Evolutionary conservation across 2,797 vertebrate genomes (phyloP), one percentile per base, ranked within the genome.

Genomic region (Pseudotriccus pelzelni): DNA sequence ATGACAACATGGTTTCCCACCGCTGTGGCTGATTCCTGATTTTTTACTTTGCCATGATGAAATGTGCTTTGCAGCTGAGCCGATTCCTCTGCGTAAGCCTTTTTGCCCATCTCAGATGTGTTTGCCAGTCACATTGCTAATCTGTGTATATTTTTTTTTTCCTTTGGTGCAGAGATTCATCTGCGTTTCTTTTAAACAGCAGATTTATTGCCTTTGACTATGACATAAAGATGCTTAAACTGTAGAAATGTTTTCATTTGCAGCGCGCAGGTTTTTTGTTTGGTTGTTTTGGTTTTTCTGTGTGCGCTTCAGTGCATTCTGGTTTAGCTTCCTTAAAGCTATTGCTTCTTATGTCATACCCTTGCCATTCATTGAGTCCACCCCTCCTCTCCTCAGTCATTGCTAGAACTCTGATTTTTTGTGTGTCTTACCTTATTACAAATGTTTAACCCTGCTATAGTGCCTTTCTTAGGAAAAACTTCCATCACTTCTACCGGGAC

Each of bases 51-150:
- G 97, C 97, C 92, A 64, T 98, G 97, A 97, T 97, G 91, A 97
- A 97, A 95, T 97, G 56, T 25, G 98, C 98, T 98, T 98, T 98
- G 98, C 97, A 94, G 97, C 97, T 97, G 87, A 97, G 97, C 97
- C 91, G 97, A 97, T 96, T 91, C 93, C 70, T 95, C 95, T 96
- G 82, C 85, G 68, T 97, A 93, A 98, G 96, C 96, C 97, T 97
- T 96, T 90, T 60, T 49, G 87, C 85, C 86, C 94, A 98, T 98
- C 84, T 97, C 97, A 84, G 95, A 97, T 95, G 95, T 98, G 98
- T 99, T 98, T 99, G 98, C 98, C 98, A 99, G 98, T 99, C 99
- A 99, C 99, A 99, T 99, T 99, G 99, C 98, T 98, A 97, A 98
- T 98, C 97, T 97, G 78, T 97, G 96, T 98, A 94, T 95, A 94